Base-by-base conservation (phyloP, 1,140 invertebrate species). In the Planococcus citri region DNA sequence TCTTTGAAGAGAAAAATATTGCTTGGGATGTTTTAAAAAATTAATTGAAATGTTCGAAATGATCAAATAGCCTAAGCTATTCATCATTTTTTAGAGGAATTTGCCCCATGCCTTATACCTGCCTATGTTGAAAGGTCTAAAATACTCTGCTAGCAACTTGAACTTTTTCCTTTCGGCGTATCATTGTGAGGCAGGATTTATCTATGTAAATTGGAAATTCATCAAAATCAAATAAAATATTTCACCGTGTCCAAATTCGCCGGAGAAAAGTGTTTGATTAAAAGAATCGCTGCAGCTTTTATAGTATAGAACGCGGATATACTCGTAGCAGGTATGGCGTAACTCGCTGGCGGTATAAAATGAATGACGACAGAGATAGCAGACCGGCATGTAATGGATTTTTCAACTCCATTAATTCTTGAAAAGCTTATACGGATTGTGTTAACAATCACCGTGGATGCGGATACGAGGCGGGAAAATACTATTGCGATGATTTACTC, bases 401-500 rank as follows among this genome's bases (percentile, higher is more conserved):
- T 27, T 64, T 64, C 60, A 25, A 64, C 60, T 64, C 60, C 22
- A 64, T 64, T 64, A 64, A 64, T 64, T 64, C 60, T 24, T 10
- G 60, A 64, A 64, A 24, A 64, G 60, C 60, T 64, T 64, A 64
- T 64, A 64, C 60, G 60, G 60, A 64, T 64, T 64, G 60, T 27
- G 25, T 64, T 64, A 64, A 64, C 25, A 27, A 64, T 24, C 60
- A 64, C 60, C 21, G 51, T 58, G 21, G 21, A 9, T 22, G 21
- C 60, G 60, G 60, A 64, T 64, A 27, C 60, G 41, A 17, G 12
- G 41, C 41, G n/a, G 41, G 41, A 51, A 51, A 51, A 51, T 51
- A 20, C 41, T 14, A 51, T 8, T 6, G 6, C 41, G 41, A 51
- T 51, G 41, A 51, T 51, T 51, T 51, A 51, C 12, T 51, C 12